Evolutionary conservation across 2,888 invertebrate genomes (phyloP).

Genomic region (Apoda limacodes): DNA sequence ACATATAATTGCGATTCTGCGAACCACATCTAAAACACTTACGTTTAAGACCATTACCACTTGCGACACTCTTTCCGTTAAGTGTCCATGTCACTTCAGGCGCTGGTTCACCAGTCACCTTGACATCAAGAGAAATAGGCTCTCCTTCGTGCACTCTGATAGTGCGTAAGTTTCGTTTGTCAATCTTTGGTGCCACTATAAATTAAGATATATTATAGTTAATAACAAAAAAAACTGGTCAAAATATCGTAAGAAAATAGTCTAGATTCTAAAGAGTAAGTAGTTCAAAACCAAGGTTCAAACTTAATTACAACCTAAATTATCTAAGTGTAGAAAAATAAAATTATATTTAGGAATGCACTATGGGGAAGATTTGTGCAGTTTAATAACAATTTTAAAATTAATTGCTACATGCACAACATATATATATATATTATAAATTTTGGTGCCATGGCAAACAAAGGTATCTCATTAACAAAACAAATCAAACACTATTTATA

Average conservation of each 20-base stretch:
- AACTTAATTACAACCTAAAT: not conserved
- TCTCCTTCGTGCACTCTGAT: conserved; percentile 93
- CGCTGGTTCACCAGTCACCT: conserved; percentile 91
- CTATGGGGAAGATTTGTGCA: too few species aligned
- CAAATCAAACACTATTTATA: too few species aligned
- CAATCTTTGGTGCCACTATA: conserved; percentile 95
- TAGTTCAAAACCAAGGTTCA: not conserved
- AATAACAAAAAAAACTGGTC: conserved; percentile 1
- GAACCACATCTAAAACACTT: too few species aligned
- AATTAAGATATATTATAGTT: too few species aligned
- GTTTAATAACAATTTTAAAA: too few species aligned
- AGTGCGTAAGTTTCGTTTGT: conserved; percentile 87
- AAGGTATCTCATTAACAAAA: too few species aligned
- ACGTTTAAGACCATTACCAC: conserved; percentile 65
- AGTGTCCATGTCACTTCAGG: conserved; percentile 91
- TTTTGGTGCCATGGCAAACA: too few species aligned
- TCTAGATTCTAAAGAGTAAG: not conserved
- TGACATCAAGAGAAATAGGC: conserved; percentile 88
- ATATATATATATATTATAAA: too few species aligned
- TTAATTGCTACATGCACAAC: too few species aligned
- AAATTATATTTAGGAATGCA: too few species aligned
- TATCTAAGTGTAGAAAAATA: too few species aligned
- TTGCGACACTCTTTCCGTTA: conserved; percentile 80
- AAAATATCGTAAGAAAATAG: conserved; percentile 5
- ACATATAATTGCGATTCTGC: not conserved